A percentile compares a stretch with the other conserved stretches of the same genome.
These are phyloP conservation scores for Corythornis madagascariensis DNA, from an alignment of 2,113 vertebrate species.

Conservation along the genomic window DNA sequence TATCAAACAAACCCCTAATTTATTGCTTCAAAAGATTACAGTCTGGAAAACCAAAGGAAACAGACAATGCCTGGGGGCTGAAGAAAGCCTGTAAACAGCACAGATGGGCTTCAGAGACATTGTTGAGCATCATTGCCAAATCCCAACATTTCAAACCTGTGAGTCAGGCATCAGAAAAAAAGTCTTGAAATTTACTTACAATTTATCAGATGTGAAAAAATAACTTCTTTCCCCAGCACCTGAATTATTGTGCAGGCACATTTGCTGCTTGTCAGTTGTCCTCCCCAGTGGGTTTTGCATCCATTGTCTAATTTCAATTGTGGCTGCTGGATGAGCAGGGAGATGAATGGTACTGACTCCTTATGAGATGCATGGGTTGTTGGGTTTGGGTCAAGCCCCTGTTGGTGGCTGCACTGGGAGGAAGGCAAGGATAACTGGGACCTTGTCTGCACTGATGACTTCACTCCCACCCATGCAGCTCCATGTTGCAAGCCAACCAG, in stretches of 20 bases:
- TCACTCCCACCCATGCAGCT: not conserved
- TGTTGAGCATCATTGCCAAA: constrained; percentile 22
- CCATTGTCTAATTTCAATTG: not conserved
- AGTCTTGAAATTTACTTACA: constrained; percentile 48
- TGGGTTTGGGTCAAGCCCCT: not conserved
- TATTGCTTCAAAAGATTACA: constrained; percentile 31
- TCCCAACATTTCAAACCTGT: constrained; percentile 50
- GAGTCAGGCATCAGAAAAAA: constrained; percentile 51
- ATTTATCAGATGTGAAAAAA: constrained; percentile 46
- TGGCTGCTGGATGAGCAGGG: not conserved
- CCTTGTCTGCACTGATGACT: not conserved
- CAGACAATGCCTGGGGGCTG: constrained; percentile 39
- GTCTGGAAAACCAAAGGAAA: constrained; percentile 50
- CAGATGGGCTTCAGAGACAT: constrained; percentile 56
- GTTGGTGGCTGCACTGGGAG: not conserved
- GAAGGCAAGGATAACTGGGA: not conserved
- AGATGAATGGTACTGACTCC: not conserved
- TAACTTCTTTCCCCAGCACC: not conserved
- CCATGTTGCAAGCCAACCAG: not conserved
- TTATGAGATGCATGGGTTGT: not conserved
- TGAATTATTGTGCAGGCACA: not conserved
- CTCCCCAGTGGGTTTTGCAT: not conserved
- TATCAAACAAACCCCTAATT: constrained; percentile 57
- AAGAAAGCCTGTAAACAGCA: constrained; percentile 13
- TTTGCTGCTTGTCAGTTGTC: not conserved